These are phyloP conservation scores for Caretta caretta DNA, from an alignment of 2,113 vertebrate species.

Conservation along the genomic window DNA sequence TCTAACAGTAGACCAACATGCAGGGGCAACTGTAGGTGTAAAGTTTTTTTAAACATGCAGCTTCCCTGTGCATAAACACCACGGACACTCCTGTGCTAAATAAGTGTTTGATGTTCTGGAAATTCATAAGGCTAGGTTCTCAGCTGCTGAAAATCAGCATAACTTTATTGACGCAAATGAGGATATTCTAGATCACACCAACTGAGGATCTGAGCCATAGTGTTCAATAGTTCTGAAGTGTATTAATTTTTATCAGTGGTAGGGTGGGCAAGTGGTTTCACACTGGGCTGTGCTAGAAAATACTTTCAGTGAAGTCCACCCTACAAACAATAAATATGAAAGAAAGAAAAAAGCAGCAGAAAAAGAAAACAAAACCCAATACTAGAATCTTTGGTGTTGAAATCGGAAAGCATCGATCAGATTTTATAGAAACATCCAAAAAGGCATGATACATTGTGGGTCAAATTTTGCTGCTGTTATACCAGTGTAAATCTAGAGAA, in stretches of 20 bases:
- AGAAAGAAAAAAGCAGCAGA: background rate
- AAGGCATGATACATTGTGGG: background rate
- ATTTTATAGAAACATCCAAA: background rate
- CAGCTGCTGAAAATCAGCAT: background rate
- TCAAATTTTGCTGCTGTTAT: background rate
- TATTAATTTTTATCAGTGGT: background rate
- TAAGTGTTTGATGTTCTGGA: background rate
- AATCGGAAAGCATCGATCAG: background rate
- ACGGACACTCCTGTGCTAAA: constrained; percentile 14
- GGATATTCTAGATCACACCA: background rate
- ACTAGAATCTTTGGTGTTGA: background rate
- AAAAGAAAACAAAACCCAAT: background rate
- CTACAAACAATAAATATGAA: background rate
- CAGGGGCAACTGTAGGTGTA: constrained; percentile 27
- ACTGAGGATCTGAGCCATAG: background rate
- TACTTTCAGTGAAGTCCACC: background rate
- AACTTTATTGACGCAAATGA: background rate
- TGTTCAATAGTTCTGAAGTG: background rate
- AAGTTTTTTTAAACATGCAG: constrained; percentile 5
- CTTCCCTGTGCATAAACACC: background rate
- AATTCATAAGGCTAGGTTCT: background rate
- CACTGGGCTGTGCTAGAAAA: background rate
- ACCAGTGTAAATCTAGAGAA: background rate
- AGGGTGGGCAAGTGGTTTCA: background rate
- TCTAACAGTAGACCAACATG: background rate